These are phyloP conservation scores for Macrophya alboannulata DNA, from an alignment of 2,888 invertebrate genomes.

Conservation along the genomic window DNA sequence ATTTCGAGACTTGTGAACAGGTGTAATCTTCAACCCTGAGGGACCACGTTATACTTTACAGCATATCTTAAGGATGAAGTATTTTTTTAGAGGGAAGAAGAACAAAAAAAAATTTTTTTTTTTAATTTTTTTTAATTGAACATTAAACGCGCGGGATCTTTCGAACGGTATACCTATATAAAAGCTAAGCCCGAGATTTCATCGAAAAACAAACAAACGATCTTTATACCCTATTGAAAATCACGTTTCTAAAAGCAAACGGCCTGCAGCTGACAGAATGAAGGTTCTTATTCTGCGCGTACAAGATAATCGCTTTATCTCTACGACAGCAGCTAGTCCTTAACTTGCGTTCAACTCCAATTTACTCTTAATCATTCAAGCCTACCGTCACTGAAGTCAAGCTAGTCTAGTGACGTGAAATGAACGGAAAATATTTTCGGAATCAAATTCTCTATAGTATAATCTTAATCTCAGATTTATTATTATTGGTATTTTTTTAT, in stretches of 20 bases:
- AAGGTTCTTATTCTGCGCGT: conserved; percentile 16
- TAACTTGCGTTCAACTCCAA: conserved; percentile 28
- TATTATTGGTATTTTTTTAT: too few species aligned
- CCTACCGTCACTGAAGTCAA: neutral
- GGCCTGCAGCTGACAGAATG: neutral
- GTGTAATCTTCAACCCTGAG: conserved; percentile 13
- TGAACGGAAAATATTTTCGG: neutral
- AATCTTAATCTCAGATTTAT: neutral
- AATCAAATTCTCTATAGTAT: neutral
- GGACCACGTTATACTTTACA: neutral
- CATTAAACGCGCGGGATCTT: neutral
- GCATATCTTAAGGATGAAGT: neutral
- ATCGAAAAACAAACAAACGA: neutral
- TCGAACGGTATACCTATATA: too few species aligned
- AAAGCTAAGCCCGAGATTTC: neutral
- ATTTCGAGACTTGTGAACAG: neutral
- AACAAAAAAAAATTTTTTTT: neutral
- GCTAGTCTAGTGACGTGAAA: neutral
- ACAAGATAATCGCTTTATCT: conserved; percentile 19
- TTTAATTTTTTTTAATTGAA: too few species aligned
- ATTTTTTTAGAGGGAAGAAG: neutral
- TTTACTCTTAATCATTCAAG: conserved; percentile 30
- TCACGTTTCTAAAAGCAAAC: neutral
- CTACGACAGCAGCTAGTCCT: neutral
- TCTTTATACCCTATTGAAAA: neutral